Base-by-base conservation (phyloP, 92 coral and sea anemone genomes). In the Phenganax marumi region DNA sequence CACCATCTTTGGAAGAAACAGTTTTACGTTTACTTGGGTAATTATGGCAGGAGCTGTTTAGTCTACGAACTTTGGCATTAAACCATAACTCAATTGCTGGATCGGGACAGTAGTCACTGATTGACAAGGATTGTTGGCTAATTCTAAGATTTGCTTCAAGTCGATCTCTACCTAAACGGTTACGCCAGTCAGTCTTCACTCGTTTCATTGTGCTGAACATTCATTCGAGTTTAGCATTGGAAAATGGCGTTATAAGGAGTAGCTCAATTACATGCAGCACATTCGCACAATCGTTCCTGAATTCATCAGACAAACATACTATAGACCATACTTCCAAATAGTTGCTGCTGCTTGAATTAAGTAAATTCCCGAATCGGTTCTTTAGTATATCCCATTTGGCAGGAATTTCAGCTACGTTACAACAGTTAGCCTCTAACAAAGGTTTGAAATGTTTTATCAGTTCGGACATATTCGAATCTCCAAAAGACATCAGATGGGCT, bases 201-300 rank as follows among this genome's bases (percentile, higher is more conserved):
- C 84, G 18, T 39, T 57, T 57, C 84, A 79, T 79, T 6, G 55
- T 39, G 51, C 84, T 62, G 50, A 80, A 64, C 84, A 80, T 80
- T 12, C 84, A 33, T 50, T 80, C 84, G 66, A 80, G 84, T 56
- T 80, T 80, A 19, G 84, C 75, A 49, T 80, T 80, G 47, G 75
- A 62, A 53, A 80, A 80, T 2, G 75, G 85, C 19, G 65, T 68
- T 48, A 81, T 50, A 23, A 68, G 65, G 9, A 70, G 23, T 18
- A 70, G 46, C 54, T 81, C 85, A 52, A 69, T 81, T 13, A 81
- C 52, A 53, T 81, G 78, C 8, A 81, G 66, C 22, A 52, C 85
- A 53, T 68, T 73, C 22, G 77, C 72, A 26, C 85, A 81, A 22
- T 81, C 76, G 23, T 68, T 54, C 74, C 74, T 54, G 58, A 81